Conservation (phyloP, 37 sponge, comb jelly and placozoan genomes). For the Crambe crambe region DNA sequence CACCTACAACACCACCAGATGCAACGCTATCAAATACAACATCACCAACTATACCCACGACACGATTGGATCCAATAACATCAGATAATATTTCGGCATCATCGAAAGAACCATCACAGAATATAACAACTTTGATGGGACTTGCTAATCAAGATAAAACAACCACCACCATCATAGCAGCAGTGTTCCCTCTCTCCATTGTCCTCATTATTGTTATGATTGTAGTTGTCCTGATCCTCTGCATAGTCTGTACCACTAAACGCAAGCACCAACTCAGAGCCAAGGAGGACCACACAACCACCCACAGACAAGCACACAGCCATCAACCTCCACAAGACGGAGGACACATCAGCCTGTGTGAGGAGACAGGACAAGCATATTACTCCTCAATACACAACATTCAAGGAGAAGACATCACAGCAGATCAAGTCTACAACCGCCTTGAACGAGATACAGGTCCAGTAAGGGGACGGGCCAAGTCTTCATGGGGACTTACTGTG, state of each 20-base stretch:
- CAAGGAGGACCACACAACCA: not conserved
- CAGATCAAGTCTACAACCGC: not conserved
- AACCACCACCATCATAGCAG: not conserved
- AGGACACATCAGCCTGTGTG: not conserved
- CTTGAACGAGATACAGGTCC: not conserved
- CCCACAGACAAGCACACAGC: not conserved
- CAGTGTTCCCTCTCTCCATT: not conserved
- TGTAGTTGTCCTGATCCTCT: not conserved
- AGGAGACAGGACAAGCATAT: not conserved
- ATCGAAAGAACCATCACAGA: not conserved
- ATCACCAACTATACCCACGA: not conserved
- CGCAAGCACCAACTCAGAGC: not conserved
- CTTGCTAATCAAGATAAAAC: too few species aligned
- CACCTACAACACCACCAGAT: slow-evolving; percentile 1
- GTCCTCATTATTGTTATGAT: not conserved
- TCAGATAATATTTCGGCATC: not conserved
- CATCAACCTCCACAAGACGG: not conserved
- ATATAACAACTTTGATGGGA: too few species aligned
- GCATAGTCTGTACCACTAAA: not conserved
- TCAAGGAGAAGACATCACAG: not conserved
- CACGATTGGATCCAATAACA: not conserved
- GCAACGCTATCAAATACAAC: too few species aligned
- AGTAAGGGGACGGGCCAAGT: not conserved
- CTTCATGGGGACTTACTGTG: too few species aligned
- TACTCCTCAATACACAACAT: not conserved